phyloP scores from a whole-genome alignment of 1,140 invertebrate genomes.

The Sweltsa coloradensis region DNA sequence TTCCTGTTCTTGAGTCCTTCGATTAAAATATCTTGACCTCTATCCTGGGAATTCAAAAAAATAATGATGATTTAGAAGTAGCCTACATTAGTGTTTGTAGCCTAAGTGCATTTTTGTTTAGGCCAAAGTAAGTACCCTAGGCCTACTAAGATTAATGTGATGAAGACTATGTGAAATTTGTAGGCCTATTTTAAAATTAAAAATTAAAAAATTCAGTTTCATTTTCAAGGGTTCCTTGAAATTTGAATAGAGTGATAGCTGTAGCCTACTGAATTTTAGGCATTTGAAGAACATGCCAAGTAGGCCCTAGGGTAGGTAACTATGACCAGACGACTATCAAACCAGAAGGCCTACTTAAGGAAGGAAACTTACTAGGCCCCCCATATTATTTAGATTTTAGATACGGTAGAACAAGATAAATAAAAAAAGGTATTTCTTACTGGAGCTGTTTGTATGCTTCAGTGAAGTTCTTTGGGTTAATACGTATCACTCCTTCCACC shows the following conservation, averaged over 20 bases:
- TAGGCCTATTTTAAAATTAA: not conserved
- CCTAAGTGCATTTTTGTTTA: not conserved
- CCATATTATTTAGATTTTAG: not conserved
- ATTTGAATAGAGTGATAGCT: not conserved
- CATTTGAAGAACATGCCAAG: not conserved
- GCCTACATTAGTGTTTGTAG: not conserved
- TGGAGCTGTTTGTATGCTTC: slow-evolving; percentile 57
- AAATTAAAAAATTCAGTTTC: not conserved
- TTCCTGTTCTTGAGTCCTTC: slow-evolving; percentile 55
- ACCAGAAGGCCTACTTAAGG: no score
- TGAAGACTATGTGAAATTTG: not conserved
- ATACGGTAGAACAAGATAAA: not conserved
- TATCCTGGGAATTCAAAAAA: slow-evolving; percentile 24
- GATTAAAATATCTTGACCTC: slow-evolving; percentile 61
- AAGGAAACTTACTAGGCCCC: no score
- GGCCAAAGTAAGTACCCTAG: not conserved
- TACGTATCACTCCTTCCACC: slow-evolving; percentile 55
- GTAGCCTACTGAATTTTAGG: not conserved
- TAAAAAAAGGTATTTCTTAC: slow-evolving; percentile 25
- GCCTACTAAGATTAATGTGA: not conserved
- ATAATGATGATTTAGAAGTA: slow-evolving; percentile 4
- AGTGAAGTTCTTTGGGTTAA: slow-evolving; percentile 67
- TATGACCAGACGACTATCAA: no score
- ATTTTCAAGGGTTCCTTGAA: not conserved
- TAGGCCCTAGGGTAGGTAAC: no score